These are phyloP conservation scores for Mimas tiliae DNA, from an alignment of 2,888 invertebrate genomes.

Conservation along the genomic window DNA sequence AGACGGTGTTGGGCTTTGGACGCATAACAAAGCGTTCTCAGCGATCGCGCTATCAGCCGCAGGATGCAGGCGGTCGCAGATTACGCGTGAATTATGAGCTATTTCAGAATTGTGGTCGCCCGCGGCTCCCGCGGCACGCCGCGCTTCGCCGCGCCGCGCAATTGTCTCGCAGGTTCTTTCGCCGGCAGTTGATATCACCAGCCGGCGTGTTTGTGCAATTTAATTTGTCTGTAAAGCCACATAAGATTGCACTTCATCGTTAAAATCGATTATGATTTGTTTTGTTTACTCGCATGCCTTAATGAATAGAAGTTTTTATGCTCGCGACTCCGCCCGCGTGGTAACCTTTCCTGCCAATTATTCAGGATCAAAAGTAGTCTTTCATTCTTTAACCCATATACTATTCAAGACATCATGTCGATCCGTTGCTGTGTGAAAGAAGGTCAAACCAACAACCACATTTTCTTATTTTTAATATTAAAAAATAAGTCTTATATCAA, in stretches of 20 bases:
- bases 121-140: conserved; percentile 47
- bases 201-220: conserved; percentile 17
- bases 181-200: conserved; percentile 35
- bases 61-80: conserved; percentile 71
- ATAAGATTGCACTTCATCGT: background rate
- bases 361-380: no score
- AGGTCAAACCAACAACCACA: no score
- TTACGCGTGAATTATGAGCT: conserved; percentile 75
- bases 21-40: conserved; percentile 60
- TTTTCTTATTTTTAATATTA: no score
- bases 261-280: no score
- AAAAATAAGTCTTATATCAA: no score
- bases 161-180: conserved; percentile 43
- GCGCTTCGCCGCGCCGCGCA: background rate
- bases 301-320: no score
- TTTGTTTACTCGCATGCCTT: no score
- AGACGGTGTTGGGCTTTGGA: conserved; percentile 34
- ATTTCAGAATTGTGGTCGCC: conserved; percentile 63
- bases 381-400: no score
- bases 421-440: no score
- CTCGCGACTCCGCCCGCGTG: no score
- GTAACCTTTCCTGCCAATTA: no score
- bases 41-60: conserved; percentile 63
- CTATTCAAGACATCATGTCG: no score
- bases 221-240: background rate